Evolutionary conservation across 92 coral and sea anemone genomes (phyloP).

Genomic region (Umimayanthus chanpuru): DNA sequence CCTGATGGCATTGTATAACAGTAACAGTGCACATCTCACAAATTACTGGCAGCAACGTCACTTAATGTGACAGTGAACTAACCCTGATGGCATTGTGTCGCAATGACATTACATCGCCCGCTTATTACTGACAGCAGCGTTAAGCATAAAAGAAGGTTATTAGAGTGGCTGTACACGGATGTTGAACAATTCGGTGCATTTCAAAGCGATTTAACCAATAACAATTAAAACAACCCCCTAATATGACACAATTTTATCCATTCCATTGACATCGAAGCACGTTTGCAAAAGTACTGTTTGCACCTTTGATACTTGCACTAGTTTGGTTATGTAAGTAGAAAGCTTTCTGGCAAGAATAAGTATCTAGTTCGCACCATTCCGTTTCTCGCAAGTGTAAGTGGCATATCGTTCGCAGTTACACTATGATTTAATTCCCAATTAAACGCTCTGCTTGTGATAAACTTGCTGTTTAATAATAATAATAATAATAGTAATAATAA

Average conservation of each 20-base stretch:
- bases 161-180: too few relatives aligned
- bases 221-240: too few relatives aligned
- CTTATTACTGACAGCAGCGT: background rate
- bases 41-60: background rate
- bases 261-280: background rate
- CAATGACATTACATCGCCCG: background rate
- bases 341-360: background rate
- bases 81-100: background rate
- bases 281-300: background rate
- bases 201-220: background rate
- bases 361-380: background rate
- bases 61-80: too few relatives aligned
- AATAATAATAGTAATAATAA: too few relatives aligned
- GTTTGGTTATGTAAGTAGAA: background rate
- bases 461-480: background rate
- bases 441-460: background rate
- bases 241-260: background rate
- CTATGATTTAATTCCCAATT: background rate
- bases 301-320: too few relatives aligned
- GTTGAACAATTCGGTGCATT: background rate
- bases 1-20: too few relatives aligned
- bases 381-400: background rate
- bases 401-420: too few relatives aligned
- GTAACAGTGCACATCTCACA: background rate
- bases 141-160: too few relatives aligned